Conservation (phyloP, 2,888 invertebrate genomes). For the Cactoblastis cactorum region DNA sequence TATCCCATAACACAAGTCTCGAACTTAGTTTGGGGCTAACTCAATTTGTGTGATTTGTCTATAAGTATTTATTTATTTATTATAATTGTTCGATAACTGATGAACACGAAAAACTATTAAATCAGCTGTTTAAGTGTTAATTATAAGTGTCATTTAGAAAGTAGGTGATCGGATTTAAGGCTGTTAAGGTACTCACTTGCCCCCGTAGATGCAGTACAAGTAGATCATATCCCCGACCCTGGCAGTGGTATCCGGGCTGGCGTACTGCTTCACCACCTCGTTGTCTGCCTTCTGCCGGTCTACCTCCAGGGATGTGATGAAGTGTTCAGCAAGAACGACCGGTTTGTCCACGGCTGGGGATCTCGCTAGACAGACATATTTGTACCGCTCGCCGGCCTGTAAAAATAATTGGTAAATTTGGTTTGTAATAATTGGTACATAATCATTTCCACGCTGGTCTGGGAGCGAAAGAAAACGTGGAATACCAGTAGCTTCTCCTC, state of each 20-base stretch:
- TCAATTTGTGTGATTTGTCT: too few relatives aligned
- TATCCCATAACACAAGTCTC: too few relatives aligned
- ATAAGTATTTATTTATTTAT: too few relatives aligned
- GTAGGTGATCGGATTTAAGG: neutral
- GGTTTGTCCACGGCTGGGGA: slow-evolving; percentile 43
- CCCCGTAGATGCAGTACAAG: slow-evolving; percentile 64
- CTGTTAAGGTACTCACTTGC: slow-evolving; percentile 47
- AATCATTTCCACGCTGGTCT: too few relatives aligned
- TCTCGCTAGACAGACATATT: slow-evolving; percentile 54
- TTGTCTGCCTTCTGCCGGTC: slow-evolving; percentile 36
- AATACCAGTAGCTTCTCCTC: too few relatives aligned
- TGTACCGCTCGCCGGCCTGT: slow-evolving; percentile 27
- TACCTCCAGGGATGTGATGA: slow-evolving; percentile 37
- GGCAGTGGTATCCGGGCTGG: slow-evolving; percentile 44
- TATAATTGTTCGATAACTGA: too few relatives aligned
- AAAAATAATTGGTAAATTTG: neutral
- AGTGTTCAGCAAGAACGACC: slow-evolving; percentile 49
- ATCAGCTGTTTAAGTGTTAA: too few relatives aligned
- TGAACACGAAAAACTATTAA: too few relatives aligned
- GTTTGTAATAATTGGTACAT: too few relatives aligned
- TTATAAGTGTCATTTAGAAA: neutral
- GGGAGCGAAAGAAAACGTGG: too few relatives aligned
- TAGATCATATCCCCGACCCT: slow-evolving; percentile 45
- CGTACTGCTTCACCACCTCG: slow-evolving; percentile 48
- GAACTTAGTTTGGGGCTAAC: too few relatives aligned